Evolutionary conservation across 2,888 invertebrate species (phyloP).

Genomic region (Esperia sulphurella): DNA sequence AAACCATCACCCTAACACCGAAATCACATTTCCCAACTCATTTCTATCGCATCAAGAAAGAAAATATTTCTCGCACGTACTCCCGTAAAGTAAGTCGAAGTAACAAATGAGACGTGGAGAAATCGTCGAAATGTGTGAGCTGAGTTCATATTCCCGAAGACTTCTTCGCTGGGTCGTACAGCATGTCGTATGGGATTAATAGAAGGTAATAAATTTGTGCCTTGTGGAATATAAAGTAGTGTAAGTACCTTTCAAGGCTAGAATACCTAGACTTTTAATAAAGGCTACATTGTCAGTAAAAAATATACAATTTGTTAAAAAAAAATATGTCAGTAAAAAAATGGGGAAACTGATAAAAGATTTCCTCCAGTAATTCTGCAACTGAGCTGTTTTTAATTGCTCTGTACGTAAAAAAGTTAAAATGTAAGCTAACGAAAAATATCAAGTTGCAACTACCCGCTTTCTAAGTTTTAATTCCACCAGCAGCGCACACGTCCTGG

Average conservation of each 20-base stretch:
- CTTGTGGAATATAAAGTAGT: conserved; percentile 25
- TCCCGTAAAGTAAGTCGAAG: conserved; percentile 47
- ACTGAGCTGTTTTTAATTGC: too few species aligned
- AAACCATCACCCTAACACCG: conserved; percentile 8
- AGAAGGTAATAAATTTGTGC: conserved; percentile 39
- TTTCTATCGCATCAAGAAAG: conserved; percentile 16
- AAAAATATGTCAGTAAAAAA: too few species aligned
- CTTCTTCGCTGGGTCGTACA: conserved; percentile 39
- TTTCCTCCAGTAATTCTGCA: too few species aligned
- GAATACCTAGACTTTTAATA: too few species aligned
- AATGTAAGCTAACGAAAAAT: too few species aligned
- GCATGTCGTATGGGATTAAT: conserved; percentile 49
- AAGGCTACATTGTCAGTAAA: too few species aligned
- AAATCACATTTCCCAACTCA: conserved; percentile 14
- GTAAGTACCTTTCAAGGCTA: not conserved
- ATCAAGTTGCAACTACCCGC: too few species aligned
- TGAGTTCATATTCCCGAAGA: conserved; percentile 58
- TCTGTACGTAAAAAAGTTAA: too few species aligned
- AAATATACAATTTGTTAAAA: too few species aligned
- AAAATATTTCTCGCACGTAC: conserved; percentile 51
- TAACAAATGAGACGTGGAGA: conserved; percentile 70
- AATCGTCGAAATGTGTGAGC: conserved; percentile 65
- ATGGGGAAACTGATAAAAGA: too few species aligned
- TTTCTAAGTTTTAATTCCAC: too few species aligned
- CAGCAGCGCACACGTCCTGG: not conserved